Evolutionary conservation across 2,888 invertebrate genomes (phyloP).

Genomic region (Diachrysia chrysitis): DNA sequence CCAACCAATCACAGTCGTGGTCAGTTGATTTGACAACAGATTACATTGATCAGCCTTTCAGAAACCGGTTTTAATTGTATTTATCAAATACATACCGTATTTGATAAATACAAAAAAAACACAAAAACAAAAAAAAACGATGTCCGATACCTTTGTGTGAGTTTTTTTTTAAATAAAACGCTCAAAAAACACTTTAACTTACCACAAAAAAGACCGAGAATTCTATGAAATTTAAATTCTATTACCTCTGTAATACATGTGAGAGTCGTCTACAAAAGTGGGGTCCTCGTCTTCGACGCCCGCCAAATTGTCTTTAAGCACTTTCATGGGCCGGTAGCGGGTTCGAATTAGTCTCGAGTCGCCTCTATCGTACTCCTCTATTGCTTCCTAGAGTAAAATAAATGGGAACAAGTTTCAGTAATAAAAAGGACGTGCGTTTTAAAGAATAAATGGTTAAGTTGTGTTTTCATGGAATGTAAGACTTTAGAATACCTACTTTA

Average conservation of each 20-base stretch:
- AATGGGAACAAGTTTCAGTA: background rate
- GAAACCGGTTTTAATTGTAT: too few species aligned
- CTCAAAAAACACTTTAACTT: background rate
- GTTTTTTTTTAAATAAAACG: background rate
- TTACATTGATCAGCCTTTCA: too few species aligned
- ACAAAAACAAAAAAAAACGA: too few species aligned
- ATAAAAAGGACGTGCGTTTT: background rate
- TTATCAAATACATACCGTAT: too few species aligned
- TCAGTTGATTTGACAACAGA: too few species aligned
- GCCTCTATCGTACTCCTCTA: slow-evolving; percentile 78
- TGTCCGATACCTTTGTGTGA: too few species aligned
- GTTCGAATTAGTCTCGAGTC: slow-evolving; percentile 84
- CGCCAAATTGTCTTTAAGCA: slow-evolving; percentile 81
- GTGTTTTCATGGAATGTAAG: background rate
- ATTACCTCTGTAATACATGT: slow-evolving; percentile 84
- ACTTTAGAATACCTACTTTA: too few species aligned
- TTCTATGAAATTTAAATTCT: slow-evolving; percentile 34
- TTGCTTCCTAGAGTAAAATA: slow-evolving; percentile 74
- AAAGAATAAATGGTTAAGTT: background rate
- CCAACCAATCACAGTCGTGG: too few species aligned
- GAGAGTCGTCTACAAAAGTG: slow-evolving; percentile 83
- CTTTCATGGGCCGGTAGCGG: slow-evolving; percentile 84
- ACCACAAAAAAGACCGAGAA: background rate
- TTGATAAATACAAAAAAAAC: too few species aligned
- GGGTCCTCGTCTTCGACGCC: slow-evolving; percentile 81